A percentile compares a stretch with the other conserved stretches of the same genome.
Evolutionary conservation across 2,888 invertebrate species (phyloP).

Genomic region (Carpatolechia fugitivella): DNA sequence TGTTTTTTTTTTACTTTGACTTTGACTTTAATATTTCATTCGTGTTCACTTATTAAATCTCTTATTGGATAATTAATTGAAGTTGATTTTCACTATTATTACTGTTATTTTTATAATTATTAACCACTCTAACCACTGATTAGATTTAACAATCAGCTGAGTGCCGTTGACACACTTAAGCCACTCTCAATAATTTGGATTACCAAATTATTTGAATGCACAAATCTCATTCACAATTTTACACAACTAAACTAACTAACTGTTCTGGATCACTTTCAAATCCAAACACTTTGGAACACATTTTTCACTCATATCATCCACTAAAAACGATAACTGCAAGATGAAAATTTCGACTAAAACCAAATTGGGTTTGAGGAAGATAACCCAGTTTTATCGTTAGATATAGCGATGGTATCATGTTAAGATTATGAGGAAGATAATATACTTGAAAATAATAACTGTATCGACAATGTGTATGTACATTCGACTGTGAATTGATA

Average conservation of each 20-base stretch:
- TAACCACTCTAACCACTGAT: not conserved
- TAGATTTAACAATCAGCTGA: slow-evolving; percentile 34
- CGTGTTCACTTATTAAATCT: no score
- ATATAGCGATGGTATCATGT: not conserved
- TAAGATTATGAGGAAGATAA: not conserved
- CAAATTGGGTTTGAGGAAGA: not conserved
- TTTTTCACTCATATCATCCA: not conserved
- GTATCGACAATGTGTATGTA: no score
- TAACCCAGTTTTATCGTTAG: not conserved
- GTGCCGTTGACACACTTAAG: slow-evolving; percentile 15
- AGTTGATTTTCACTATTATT: not conserved
- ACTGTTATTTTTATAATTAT: not conserved
- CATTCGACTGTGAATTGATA: no score
- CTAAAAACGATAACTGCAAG: no score
- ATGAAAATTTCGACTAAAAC: not conserved
- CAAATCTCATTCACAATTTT: not conserved
- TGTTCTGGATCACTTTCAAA: not conserved
- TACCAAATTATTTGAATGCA: slow-evolving; percentile 52
- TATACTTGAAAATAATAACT: no score
- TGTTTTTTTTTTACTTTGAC: no score
- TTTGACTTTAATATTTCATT: no score
- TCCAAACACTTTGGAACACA: not conserved
- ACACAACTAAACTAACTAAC: not conserved
- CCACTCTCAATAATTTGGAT: slow-evolving; percentile 49
- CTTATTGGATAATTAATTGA: no score